A percentile compares a stretch with the other conserved stretches of the same genome.
Conservation (phyloP, 2,888 invertebrate genomes). For the Micoletzkya japonica region DNA sequence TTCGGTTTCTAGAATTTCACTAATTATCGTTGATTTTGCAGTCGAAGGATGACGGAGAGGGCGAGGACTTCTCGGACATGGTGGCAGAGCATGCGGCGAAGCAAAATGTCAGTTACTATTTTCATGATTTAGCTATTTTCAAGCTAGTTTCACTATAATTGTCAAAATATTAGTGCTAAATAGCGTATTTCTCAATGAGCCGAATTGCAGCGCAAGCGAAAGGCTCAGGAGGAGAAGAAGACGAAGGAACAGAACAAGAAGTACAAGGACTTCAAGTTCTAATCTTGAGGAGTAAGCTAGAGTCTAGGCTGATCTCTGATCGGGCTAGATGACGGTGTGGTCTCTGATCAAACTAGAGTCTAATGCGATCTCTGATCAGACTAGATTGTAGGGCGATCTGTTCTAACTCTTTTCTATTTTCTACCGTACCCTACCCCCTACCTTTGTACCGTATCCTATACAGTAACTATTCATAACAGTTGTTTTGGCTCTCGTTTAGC, state of each 20-base stretch:
- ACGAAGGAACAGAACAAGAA: constrained; percentile 50
- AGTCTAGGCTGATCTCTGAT: no score
- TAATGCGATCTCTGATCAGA: no score
- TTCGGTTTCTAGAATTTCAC: neutral
- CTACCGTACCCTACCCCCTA: no score
- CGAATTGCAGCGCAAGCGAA: constrained; percentile 60
- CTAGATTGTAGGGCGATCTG: no score
- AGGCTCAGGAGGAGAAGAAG: constrained; percentile 62
- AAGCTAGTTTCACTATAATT: neutral
- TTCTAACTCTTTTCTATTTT: no score
- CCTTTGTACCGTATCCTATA: no score
- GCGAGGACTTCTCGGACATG: constrained; percentile 97
- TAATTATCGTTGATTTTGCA: neutral
- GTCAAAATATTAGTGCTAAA: no score
- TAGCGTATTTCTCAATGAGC: neutral
- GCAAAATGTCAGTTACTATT: constrained; percentile 76
- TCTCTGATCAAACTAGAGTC: no score
- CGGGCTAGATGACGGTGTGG: no score
- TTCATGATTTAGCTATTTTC: constrained; percentile 2
- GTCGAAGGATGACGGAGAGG: constrained; percentile 61
- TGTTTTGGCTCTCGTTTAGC: no score
- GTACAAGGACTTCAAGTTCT: constrained; percentile 64
- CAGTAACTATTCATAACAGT: no score
- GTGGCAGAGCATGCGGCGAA: constrained; percentile 95
- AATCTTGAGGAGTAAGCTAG: no score